Evolutionary conservation across 1,140 invertebrate species (phyloP), one percentile per base, ranked within the genome.

Genomic region (Lineus longissimus): DNA sequence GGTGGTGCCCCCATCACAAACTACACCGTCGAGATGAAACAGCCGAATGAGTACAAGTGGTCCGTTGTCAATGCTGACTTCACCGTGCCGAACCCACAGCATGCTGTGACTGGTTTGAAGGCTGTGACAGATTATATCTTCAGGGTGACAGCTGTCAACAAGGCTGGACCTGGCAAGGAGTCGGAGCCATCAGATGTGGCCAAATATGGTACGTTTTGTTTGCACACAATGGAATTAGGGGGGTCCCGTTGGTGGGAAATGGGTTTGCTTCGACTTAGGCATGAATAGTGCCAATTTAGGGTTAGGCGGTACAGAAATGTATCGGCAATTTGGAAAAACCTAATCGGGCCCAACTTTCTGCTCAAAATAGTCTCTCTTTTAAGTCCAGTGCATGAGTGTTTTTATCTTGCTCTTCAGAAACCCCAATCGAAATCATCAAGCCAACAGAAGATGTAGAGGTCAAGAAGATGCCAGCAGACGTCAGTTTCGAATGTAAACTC

Each of bases 81-180:
- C 56, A 92, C 94, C 25, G 69, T 77, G 9, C 65, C 74, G 23
- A 73, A 73, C 1, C 75, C 71, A 19, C 70, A 57, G 15, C 76
- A 72, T 55, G 72, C 62, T 13, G 72, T 79, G 1, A 75, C 59
- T 43, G 90, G 92, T 68, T 81, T 99, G 6, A 89, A 86, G 2
- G 94, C 98, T 82, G 94, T 93, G 30, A 91, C 95, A 74, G 93
- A 96, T 80, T 98, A 98, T 77, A 93, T 97, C 81, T 99, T 99
- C 86, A 87, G 97, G 61, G 88, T 99, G 0, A 91, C 93, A 79
- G 96, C 97, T n/a, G 90, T 98, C 0, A 99, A 99, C 81, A 95
- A 96, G 76, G 95, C 92, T 29, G 97, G 96, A 27, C 87, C 88
- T 61, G 92, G 95, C 65, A 93, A 96, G 81, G 95, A 95, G 6